Evolutionary conservation across 30 jellyfish, hydroid and myxozoan species (phyloP).

Genomic region (Aurelia sp.): DNA sequence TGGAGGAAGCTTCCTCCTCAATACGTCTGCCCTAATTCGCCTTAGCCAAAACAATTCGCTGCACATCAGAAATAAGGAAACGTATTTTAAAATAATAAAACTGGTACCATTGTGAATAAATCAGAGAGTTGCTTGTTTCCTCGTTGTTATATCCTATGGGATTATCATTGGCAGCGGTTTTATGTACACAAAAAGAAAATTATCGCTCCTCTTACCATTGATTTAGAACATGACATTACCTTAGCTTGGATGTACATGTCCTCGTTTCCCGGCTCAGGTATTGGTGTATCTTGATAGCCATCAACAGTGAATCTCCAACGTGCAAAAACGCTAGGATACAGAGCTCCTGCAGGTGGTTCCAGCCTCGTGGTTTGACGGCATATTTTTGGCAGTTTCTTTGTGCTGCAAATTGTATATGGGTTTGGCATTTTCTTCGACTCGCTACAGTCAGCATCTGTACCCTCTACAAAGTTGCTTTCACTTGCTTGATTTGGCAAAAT

Average conservation of each 20-base stretch:
- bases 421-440: neutral
- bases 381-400: neutral
- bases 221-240: neutral
- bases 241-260: slow-evolving; percentile 25
- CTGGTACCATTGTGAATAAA: too few species aligned
- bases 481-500: slow-evolving; percentile 9
- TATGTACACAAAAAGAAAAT: too few species aligned
- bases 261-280: slow-evolving; percentile 19
- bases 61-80: too few species aligned
- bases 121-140: too few species aligned
- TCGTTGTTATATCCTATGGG: too few species aligned
- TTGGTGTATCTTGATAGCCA: slow-evolving; percentile 11
- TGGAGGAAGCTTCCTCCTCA: too few species aligned
- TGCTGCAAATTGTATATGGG: slow-evolving; percentile 16
- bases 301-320: slow-evolving; percentile 9
- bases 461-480: slow-evolving; percentile 15
- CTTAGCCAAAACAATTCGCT: too few species aligned
- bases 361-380: slow-evolving; percentile 14
- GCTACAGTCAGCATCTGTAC: neutral
- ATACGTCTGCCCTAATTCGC: too few species aligned
- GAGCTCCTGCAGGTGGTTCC: neutral
- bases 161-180: too few species aligned
- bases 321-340: slow-evolving; percentile 16
- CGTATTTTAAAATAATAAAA: too few species aligned
- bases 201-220: too few species aligned